Conservation (phyloP, 1,140 invertebrate species). For the Drosophila repleta region DNA sequence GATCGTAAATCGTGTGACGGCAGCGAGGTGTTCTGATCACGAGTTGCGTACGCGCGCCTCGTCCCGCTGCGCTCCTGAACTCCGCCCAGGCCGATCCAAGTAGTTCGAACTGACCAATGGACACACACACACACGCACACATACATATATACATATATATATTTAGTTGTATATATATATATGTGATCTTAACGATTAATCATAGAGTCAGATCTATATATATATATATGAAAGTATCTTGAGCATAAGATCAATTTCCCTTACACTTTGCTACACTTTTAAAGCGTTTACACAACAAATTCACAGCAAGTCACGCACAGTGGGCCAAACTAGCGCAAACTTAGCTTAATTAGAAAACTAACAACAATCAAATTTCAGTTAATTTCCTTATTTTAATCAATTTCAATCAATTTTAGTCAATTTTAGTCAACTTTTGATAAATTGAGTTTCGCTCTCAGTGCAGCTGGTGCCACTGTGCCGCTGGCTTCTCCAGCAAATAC, state of each 20-base stretch:
- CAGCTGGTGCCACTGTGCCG: constrained; percentile 32
- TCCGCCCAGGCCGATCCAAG: background rate
- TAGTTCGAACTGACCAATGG: too few species aligned
- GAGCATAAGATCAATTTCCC: constrained; percentile 28
- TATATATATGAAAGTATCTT: constrained; percentile 21
- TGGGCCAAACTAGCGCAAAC: constrained; percentile 8
- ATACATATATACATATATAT: background rate
- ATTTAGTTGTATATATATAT: background rate
- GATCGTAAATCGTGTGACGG: constrained; percentile 28
- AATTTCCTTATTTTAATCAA: too few species aligned
- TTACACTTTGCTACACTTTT: constrained; percentile 7
- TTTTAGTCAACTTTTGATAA: too few species aligned
- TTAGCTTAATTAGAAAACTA: too few species aligned
- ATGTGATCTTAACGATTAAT: too few species aligned
- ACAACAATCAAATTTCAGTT: too few species aligned
- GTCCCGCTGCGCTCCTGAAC: background rate
- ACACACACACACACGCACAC: background rate
- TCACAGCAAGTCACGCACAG: constrained; percentile 29
- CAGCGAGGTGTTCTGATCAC: constrained; percentile 21
- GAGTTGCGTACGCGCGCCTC: constrained; percentile 24
- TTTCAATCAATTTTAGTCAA: too few species aligned
- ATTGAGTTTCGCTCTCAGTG: background rate
- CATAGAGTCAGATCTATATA: background rate
- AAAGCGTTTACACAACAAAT: constrained; percentile 54
- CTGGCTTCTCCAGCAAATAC: constrained; percentile 43